phyloP scores from a whole-genome alignment of 2,113 vertebrate species.

The Choloepus hoffmanni region DNA sequence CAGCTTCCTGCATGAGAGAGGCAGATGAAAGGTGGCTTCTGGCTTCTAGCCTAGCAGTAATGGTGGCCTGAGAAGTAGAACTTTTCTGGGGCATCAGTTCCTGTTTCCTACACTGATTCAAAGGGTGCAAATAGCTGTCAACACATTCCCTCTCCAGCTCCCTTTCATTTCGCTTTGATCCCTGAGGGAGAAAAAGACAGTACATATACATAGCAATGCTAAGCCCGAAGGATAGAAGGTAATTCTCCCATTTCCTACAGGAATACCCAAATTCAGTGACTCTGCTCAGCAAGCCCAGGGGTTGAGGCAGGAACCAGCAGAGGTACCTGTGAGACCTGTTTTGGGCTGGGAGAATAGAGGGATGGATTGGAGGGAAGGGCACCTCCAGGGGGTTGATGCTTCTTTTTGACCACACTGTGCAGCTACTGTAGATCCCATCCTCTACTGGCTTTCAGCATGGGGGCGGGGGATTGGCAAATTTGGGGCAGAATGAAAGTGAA shows the following conservation, averaged over 20 bases:
- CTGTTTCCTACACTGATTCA: neutral
- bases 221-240: neutral
- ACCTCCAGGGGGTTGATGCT: neutral
- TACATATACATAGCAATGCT: too few relatives aligned
- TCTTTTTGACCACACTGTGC: neutral
- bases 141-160: neutral
- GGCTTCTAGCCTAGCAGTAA: neutral
- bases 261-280: neutral
- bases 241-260: neutral
- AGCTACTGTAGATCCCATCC: neutral
- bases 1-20: neutral
- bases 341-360: neutral
- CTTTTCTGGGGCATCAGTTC: neutral
- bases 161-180: neutral
- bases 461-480: neutral
- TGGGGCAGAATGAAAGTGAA: neutral
- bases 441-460: neutral
- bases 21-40: neutral
- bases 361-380: too few relatives aligned
- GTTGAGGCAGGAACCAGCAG: too few relatives aligned
- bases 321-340: neutral
- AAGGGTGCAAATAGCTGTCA: neutral
- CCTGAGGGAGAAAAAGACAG: neutral
- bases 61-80: neutral
- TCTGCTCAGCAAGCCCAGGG: neutral